phyloP scores from a whole-genome alignment of 2,888 invertebrate genomes.

The Acronicta aceris region DNA sequence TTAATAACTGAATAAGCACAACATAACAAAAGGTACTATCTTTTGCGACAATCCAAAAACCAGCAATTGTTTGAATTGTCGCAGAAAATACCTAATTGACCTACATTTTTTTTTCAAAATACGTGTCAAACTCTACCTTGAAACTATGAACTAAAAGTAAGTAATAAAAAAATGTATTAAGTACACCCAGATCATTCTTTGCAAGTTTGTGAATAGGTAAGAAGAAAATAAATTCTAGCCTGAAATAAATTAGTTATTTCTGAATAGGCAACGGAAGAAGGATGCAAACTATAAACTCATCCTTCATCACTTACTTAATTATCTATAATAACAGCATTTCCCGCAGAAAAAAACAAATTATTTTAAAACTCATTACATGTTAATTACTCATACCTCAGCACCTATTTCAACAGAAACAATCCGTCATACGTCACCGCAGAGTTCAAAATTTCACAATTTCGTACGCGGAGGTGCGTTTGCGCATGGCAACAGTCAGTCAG shows the following conservation, averaged over 20 bases:
- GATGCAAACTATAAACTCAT: neutral
- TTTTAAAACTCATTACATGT: constrained; percentile 9
- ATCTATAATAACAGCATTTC: neutral
- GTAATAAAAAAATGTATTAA: neutral
- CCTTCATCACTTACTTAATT: neutral
- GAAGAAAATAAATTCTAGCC: no score
- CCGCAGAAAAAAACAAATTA: constrained; percentile 10
- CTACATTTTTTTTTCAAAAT: neutral
- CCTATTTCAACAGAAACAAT: constrained; percentile 26
- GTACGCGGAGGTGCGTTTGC: constrained; percentile 31
- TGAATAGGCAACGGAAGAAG: neutral
- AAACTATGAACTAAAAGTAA: neutral
- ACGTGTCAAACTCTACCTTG: neutral
- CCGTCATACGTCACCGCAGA: constrained; percentile 27
- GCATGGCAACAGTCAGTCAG: constrained; percentile 41
- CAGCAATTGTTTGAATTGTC: neutral
- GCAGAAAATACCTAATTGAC: neutral
- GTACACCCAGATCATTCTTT: no score
- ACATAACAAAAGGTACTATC: no score
- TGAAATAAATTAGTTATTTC: neutral
- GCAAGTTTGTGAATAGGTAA: no score
- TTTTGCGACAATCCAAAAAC: no score
- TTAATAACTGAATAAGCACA: no score
- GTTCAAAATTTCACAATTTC: constrained; percentile 36
- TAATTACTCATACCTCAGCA: constrained; percentile 41